A percentile compares a stretch with the other conserved stretches of the same genome.
phyloP scores from a whole-genome alignment of 2,113 vertebrate species.

The Ptilorrhoa leucosticta region DNA sequence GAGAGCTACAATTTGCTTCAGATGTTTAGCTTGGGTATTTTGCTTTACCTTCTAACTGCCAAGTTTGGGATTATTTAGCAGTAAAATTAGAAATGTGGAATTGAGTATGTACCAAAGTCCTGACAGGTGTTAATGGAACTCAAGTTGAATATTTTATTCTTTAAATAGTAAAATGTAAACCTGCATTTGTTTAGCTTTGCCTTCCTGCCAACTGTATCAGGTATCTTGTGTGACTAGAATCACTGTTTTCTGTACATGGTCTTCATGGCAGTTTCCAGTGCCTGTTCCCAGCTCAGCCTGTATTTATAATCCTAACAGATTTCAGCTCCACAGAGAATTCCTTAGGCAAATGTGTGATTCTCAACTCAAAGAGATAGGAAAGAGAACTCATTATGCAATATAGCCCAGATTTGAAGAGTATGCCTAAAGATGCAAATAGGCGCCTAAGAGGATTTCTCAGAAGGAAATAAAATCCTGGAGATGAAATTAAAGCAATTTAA shows the following conservation, averaged over 20 bases:
- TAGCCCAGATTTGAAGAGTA: neutral
- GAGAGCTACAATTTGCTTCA: constrained; percentile 54
- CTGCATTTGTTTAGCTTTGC: constrained; percentile 61
- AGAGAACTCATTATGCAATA: neutral
- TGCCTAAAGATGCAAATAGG: neutral
- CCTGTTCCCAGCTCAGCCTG: constrained; percentile 9
- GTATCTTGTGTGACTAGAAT: constrained; percentile 61
- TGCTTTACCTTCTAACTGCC: constrained; percentile 48
- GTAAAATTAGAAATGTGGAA: constrained; percentile 62
- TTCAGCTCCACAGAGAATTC: constrained; percentile 22
- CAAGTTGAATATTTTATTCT: constrained; percentile 61
- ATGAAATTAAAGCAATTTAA: neutral
- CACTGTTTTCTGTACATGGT: constrained; percentile 55
- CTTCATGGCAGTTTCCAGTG: constrained; percentile 54
- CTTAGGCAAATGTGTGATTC: neutral
- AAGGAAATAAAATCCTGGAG: neutral
- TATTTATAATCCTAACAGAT: constrained; percentile 41
- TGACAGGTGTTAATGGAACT: constrained; percentile 66
- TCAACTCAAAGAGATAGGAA: constrained; percentile 4
- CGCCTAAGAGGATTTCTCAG: neutral
- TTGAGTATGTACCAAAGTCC: constrained; percentile 47
- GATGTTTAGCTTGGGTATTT: constrained; percentile 56
- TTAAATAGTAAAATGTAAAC: constrained; percentile 65
- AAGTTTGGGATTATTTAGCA: constrained; percentile 62
- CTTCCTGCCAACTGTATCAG: constrained; percentile 46